Evolutionary conservation across 1,140 invertebrate genomes (phyloP), one percentile per base, ranked within the genome.

Genomic region (Drosophila tropicalis): DNA sequence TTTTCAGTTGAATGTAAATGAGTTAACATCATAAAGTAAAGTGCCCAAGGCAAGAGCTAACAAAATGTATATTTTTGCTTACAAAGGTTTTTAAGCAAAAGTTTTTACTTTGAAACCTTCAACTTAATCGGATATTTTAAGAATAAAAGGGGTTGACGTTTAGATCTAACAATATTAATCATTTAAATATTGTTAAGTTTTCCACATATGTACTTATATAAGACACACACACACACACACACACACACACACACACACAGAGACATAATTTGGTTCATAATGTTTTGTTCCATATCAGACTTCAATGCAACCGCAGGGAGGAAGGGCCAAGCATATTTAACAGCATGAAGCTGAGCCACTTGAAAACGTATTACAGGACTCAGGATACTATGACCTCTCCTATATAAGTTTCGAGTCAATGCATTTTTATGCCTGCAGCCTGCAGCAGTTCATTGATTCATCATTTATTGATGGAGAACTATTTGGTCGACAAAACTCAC

Each of bases 251-350:
- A 39, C 36, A 3, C 9, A 34, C 32, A 25, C 22, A 25, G 3
- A 10, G 34, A 36, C 9, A 12, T 36, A 2, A 36, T 47, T 9
- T 17, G 15, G 2, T 29, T 9, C 15, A 47, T 6, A 47, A 17
- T 29, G 29, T 29, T 29, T 29, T 10, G 34, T 22, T 51, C 44
- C 12, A 51, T 22, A 29, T 29, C 1, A 2, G 17, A 51, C 44
- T 51, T 51, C 17, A 51, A 51, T 51, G 44, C 44, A 51, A 51
- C 44, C 44, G 44, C 44, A 51, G 44, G 44, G 17, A 51, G 10
- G 17, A 19, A 22, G 6, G 17, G 44, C 17, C 44, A 22, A 6
- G 19, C 19, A 12, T 51, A 19, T 51, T 29, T 51, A 51, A 51
- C 44, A 51, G 44, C 44, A 51, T 51, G 44, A 51, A 51, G 44